Evolutionary conservation across 1,140 invertebrate species (phyloP).

Genomic region (Thaumetopoea pityocampa): DNA sequence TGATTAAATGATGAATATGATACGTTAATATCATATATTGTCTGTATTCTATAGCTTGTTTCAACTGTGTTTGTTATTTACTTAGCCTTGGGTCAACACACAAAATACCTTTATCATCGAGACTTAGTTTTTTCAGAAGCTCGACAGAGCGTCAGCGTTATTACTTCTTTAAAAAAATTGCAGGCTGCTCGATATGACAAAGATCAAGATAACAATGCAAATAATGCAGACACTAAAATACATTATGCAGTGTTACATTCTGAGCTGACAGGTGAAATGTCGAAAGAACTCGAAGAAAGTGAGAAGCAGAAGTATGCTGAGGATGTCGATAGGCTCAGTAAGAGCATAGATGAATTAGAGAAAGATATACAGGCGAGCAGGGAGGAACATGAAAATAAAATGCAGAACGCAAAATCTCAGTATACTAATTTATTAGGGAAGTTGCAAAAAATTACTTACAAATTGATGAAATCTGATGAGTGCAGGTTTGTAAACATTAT

Average conservation of each 20-base stretch:
- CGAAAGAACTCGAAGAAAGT: conserved; percentile 57
- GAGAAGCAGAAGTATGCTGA: conserved; percentile 62
- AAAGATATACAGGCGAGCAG: conserved; percentile 70
- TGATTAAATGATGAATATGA: no score
- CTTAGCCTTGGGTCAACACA: no score
- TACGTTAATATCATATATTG: no score
- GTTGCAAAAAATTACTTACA: conserved; percentile 50
- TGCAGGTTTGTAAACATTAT: conserved; percentile 52
- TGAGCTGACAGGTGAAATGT: conserved; percentile 60
- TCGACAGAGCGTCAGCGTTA: no score
- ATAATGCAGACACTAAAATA: conserved; percentile 46
- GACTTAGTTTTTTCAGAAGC: no score
- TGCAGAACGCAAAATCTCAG: conserved; percentile 61
- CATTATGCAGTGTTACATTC: conserved; percentile 68
- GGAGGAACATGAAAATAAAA: conserved; percentile 65
- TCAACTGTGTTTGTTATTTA: no score
- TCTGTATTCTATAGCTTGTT: no score
- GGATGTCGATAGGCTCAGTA: conserved; percentile 74
- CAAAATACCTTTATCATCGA: no score
- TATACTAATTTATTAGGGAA: conserved; percentile 40
- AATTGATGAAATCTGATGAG: conserved; percentile 52
- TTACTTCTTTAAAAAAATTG: no score
- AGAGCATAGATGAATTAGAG: conserved; percentile 76
- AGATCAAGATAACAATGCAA: conserved; percentile 28
- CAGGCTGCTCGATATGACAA: conserved; percentile 44